Conservation (phyloP, 2,797 vertebrate genomes). For the Malacoraja senta region DNA sequence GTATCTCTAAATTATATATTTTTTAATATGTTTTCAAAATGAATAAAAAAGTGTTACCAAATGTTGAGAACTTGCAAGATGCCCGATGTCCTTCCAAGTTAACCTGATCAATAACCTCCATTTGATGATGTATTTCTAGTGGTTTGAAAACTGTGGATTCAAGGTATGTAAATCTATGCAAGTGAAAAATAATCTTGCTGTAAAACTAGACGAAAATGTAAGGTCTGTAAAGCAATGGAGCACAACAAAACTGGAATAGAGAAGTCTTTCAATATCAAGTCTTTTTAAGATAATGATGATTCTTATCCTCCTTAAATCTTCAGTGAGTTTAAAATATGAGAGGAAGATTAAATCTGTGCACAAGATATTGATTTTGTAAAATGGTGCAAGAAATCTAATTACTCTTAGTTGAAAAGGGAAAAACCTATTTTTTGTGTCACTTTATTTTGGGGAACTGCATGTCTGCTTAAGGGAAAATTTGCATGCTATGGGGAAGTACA, state of each 20-base stretch:
- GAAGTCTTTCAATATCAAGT: background rate
- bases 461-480: conserved; percentile 15
- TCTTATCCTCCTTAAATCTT: background rate
- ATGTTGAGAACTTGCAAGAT: background rate
- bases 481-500: conserved; percentile 34
- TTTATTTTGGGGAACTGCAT: conserved; percentile 29
- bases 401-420: conserved; percentile 2
- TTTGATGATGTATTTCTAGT: background rate
- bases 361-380: background rate
- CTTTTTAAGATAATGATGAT: background rate
- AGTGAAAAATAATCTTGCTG: background rate
- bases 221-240: background rate
- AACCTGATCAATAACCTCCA: background rate
- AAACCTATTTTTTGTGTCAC: background rate
- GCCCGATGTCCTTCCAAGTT: background rate
- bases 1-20: too few relatives aligned
- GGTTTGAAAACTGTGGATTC: background rate
- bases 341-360: background rate
- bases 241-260: background rate
- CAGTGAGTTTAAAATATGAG: too few relatives aligned
- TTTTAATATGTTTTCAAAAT: background rate
- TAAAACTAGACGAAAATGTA: background rate
- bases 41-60: background rate
- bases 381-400: background rate
- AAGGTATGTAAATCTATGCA: too few relatives aligned